These are phyloP conservation scores for Scytalopus superciliaris DNA, from an alignment of 2,113 vertebrate species.

Conservation along the genomic window DNA sequence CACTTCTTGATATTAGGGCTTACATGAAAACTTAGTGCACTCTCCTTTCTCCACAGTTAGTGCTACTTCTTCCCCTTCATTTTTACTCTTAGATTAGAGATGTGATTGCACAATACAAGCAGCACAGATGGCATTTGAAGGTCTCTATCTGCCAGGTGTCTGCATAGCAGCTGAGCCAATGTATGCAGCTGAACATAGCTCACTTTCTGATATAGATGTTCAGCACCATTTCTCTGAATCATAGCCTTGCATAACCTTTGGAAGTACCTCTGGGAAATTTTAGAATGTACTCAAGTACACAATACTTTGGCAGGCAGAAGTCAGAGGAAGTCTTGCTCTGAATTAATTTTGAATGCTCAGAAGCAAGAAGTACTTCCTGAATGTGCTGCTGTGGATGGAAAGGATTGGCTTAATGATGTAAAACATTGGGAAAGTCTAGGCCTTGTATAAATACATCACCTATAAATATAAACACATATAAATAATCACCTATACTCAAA, in stretches of 20 bases:
- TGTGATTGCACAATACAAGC: slow-evolving; percentile 39
- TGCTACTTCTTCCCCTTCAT: slow-evolving; percentile 25
- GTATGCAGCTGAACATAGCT: slow-evolving; percentile 35
- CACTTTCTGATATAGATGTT: slow-evolving; percentile 7
- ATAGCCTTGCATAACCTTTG: background rate
- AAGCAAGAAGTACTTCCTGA: background rate
- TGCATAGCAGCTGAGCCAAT: slow-evolving; percentile 26
- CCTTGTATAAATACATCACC: background rate
- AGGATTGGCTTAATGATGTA: background rate
- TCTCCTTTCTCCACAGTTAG: slow-evolving; percentile 23
- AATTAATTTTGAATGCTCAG: background rate
- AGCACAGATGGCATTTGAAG: slow-evolving; percentile 54
- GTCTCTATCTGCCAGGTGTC: slow-evolving; percentile 53
- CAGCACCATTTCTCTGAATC: background rate
- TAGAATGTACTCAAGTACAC: background rate
- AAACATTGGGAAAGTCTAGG: background rate
- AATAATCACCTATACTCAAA: background rate
- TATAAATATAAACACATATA: background rate
- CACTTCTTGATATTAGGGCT: slow-evolving; percentile 33
- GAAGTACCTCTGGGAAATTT: background rate
- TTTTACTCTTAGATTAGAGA: slow-evolving; percentile 35
- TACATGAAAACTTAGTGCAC: slow-evolving; percentile 29
- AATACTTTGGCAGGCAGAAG: background rate
- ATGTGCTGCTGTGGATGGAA: background rate
- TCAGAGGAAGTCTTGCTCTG: background rate